phyloP scores from a whole-genome alignment of 2,113 vertebrate genomes.

The Xenus cinereus region DNA sequence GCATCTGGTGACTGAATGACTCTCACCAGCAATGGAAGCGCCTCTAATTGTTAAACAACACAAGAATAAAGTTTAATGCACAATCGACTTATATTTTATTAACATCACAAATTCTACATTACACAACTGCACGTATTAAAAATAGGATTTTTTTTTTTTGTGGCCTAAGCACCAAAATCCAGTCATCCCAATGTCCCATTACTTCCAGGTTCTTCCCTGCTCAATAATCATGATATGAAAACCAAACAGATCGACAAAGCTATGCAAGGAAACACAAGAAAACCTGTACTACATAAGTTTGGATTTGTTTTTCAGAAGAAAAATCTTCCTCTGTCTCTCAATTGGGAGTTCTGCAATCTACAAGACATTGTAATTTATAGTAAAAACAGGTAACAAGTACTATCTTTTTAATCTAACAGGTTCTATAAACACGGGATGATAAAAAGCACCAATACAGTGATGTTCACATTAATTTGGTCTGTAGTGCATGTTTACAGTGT shows the following conservation, averaged over 20 bases:
- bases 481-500: background rate
- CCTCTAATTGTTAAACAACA: constrained; percentile 74
- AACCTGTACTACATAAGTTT: background rate
- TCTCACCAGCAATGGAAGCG: constrained; percentile 89
- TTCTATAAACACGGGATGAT: background rate
- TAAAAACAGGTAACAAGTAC: background rate
- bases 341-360: background rate
- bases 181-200: background rate
- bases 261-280: background rate
- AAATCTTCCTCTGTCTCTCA: background rate
- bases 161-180: background rate
- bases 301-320: background rate
- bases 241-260: background rate
- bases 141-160: background rate
- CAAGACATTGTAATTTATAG: background rate
- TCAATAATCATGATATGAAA: background rate
- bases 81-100: background rate
- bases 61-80: background rate
- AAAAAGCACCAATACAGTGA: background rate
- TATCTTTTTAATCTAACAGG: background rate
- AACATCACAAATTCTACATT: background rate
- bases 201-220: background rate
- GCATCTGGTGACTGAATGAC: constrained; percentile 93
- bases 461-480: background rate
- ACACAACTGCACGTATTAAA: background rate